Percentiles rank a stretch among this genome's conserved stretches.
phyloP scores from a whole-genome alignment of 2,113 vertebrate species.

The Madoqua kirkii region DNA sequence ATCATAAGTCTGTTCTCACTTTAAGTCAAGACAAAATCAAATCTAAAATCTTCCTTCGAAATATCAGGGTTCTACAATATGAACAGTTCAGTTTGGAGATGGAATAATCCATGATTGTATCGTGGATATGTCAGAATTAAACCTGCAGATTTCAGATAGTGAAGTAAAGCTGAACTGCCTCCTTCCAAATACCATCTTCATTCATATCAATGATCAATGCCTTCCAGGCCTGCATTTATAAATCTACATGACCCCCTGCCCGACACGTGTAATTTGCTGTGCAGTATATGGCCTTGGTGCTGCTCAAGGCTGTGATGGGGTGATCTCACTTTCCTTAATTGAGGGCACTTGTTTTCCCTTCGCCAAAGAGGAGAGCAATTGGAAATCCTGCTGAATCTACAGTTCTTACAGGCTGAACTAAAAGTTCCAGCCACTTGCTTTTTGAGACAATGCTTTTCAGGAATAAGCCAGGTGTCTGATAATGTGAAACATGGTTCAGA shows the following conservation, averaged over 20 bases:
- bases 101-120: background rate
- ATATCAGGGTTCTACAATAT: background rate
- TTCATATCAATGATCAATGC: background rate
- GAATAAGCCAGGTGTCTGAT: background rate
- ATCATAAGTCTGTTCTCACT: slow-evolving; percentile 22
- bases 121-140: background rate
- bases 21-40: slow-evolving; percentile 45
- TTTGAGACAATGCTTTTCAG: background rate
- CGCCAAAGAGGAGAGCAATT: slow-evolving; percentile 7
- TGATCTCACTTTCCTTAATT: slow-evolving; percentile 32
- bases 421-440: background rate
- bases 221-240: slow-evolving; percentile 10
- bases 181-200: slow-evolving; percentile 40
- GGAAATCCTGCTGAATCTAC: slow-evolving; percentile 45
- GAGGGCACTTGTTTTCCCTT: slow-evolving; percentile 21
- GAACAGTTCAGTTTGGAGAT: slow-evolving; percentile 21
- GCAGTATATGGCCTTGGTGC: background rate
- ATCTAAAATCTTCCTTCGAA: slow-evolving; percentile 30
- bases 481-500: background rate
- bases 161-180: background rate
- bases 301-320: slow-evolving; percentile 28
- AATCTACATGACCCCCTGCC: slow-evolving; percentile 4
- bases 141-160: background rate
- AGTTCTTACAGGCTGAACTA: background rate
- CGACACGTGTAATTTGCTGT: slow-evolving; percentile 25